phyloP scores from a whole-genome alignment of 2,797 vertebrate species.

The Labroides dimidiatus region DNA sequence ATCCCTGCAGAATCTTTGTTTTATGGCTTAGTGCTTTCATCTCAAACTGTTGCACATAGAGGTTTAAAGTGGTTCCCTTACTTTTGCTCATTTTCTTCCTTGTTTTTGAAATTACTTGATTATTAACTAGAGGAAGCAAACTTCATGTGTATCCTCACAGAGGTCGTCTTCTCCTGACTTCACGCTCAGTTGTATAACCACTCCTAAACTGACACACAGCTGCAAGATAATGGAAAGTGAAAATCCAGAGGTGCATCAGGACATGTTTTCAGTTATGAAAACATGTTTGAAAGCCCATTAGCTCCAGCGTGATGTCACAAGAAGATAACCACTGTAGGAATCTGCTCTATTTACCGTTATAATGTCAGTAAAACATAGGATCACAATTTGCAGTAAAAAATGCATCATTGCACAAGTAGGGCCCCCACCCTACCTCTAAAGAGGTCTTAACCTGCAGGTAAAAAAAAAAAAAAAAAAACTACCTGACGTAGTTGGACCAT shows the following conservation, averaged over 20 bases:
- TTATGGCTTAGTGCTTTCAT: slow-evolving; percentile 5
- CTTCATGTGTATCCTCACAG: neutral
- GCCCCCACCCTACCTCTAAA: neutral
- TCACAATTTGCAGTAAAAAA: slow-evolving; percentile 31
- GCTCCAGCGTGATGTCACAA: too few species aligned
- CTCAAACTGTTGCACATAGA: slow-evolving; percentile 26
- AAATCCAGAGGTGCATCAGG: too few species aligned
- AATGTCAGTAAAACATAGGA: neutral
- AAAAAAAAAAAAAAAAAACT: too few species aligned
- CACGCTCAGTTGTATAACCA: too few species aligned
- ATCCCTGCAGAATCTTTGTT: neutral
- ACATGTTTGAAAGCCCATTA: too few species aligned
- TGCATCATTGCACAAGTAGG: slow-evolving; percentile 31
- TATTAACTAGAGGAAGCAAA: neutral
- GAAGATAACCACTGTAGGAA: too few species aligned
- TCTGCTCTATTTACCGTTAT: neutral
- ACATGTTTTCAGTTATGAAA: too few species aligned
- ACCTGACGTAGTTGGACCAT: slow-evolving; percentile 25
- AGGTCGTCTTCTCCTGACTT: too few species aligned
- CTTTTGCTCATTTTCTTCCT: neutral
- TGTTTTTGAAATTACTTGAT: neutral
- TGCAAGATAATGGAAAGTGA: too few species aligned
- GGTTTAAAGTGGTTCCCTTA: neutral
- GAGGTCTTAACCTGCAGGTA: slow-evolving; percentile 16
- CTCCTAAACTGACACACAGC: too few species aligned